Percentiles rank a stretch among this genome's conserved stretches.
These are phyloP conservation scores for Epinotia demarniana DNA, from an alignment of 2,888 invertebrate species.

Conservation along the genomic window DNA sequence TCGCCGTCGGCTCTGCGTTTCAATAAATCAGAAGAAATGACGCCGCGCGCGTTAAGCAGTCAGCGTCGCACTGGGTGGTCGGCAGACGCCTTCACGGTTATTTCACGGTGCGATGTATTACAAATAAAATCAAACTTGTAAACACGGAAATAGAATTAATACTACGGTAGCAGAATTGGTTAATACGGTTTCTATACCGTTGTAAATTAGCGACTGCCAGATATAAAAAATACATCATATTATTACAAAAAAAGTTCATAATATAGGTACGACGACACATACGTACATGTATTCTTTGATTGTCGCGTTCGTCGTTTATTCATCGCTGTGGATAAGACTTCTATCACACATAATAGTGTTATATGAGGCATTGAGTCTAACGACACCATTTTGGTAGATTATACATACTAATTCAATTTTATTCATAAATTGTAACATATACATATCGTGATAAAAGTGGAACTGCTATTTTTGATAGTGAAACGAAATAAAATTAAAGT, in stretches of 20 bases:
- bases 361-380: neutral
- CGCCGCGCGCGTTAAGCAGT: constrained; percentile 78
- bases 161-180: constrained; percentile 4
- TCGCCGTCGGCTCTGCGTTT: constrained; percentile 67
- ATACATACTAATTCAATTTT: too few relatives aligned
- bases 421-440: neutral
- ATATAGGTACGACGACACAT: too few relatives aligned
- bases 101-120: constrained; percentile 72
- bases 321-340: neutral
- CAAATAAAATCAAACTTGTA: constrained; percentile 70
- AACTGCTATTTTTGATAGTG: too few relatives aligned
- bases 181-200: neutral
- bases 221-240: too few relatives aligned
- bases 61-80: constrained; percentile 81
- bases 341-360: neutral
- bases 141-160: constrained; percentile 63
- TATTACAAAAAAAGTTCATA: too few relatives aligned
- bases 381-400: neutral
- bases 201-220: too few relatives aligned
- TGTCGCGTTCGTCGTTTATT: too few relatives aligned
- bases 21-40: constrained; percentile 83
- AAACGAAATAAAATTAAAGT: too few relatives aligned
- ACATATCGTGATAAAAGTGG: neutral
- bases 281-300: too few relatives aligned
- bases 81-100: constrained; percentile 75